Percentiles rank a stretch among this genome's conserved stretches.
Evolutionary conservation across 2,888 invertebrate genomes (phyloP).

Genomic region (Parnassius orleans): DNA sequence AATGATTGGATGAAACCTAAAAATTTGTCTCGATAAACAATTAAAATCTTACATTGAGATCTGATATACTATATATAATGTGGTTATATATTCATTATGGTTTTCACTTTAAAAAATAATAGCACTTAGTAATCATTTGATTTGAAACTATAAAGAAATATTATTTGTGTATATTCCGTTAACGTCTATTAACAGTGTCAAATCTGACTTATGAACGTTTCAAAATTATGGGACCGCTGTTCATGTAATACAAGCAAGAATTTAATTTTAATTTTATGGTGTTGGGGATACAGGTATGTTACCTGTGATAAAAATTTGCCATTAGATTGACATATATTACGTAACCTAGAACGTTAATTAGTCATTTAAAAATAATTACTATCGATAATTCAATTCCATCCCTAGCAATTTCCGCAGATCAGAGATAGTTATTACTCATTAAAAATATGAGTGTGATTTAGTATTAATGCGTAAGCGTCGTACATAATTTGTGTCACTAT

Average conservation of each 20-base stretch:
- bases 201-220: neutral
- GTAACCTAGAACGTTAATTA: too few relatives aligned
- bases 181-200: slow-evolving; percentile 1
- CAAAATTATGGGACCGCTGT: slow-evolving; percentile 19
- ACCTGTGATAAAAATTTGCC: too few relatives aligned
- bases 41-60: too few relatives aligned
- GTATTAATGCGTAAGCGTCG: slow-evolving; percentile 10
- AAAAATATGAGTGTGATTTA: slow-evolving; percentile 18
- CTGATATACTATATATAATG: too few relatives aligned
- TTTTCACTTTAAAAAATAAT: too few relatives aligned
- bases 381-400: neutral
- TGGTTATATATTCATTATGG: too few relatives aligned
- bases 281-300: neutral
- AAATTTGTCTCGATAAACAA: too few relatives aligned
- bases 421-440: slow-evolving; percentile 1
- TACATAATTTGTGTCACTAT: slow-evolving; percentile 18
- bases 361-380: too few relatives aligned
- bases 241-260: slow-evolving; percentile 24
- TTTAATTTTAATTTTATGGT: slow-evolving; percentile 22
- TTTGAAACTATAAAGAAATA: too few relatives aligned
- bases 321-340: too few relatives aligned
- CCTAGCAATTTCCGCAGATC: neutral
- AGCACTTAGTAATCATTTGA: too few relatives aligned
- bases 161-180: neutral
- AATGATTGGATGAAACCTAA: too few relatives aligned